These are phyloP conservation scores for Tonatia bakeri DNA, from an alignment of 2,113 vertebrate species.

Conservation along the genomic window DNA sequence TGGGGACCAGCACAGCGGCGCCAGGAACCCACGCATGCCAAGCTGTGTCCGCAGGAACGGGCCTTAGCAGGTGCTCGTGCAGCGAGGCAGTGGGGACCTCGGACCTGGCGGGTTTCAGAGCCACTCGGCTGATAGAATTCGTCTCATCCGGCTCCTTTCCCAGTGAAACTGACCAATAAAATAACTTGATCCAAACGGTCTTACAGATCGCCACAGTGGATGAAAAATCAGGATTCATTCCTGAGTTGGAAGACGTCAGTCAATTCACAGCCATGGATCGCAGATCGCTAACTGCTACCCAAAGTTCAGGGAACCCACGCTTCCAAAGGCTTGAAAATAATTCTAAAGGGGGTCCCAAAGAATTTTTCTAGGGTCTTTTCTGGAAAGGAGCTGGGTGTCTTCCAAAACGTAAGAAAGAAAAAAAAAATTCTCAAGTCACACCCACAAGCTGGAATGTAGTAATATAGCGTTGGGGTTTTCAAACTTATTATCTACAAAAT, in stretches of 20 bases:
- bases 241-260: neutral
- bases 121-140: neutral
- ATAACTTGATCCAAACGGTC: neutral
- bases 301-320: neutral
- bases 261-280: accelerated
- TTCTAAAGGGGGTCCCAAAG: neutral
- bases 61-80: accelerated
- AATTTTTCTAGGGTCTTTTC: neutral
- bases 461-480: neutral
- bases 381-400: neutral
- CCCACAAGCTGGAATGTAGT: neutral
- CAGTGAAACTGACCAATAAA: neutral
- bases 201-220: neutral
- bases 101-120: neutral
- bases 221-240: neutral
- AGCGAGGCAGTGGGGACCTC: accelerated
- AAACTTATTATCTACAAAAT: neutral
- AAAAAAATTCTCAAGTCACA: neutral
- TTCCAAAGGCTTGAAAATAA: neutral
- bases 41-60: accelerated
- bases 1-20: accelerated
- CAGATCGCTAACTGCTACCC: neutral
- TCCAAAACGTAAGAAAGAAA: neutral
- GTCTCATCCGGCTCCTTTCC: neutral
- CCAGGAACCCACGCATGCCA: too few species aligned